A percentile compares a stretch with the other conserved stretches of the same genome.
These are phyloP conservation scores for Xylota sylvarum DNA, from an alignment of 2,888 invertebrate genomes.

Conservation along the genomic window DNA sequence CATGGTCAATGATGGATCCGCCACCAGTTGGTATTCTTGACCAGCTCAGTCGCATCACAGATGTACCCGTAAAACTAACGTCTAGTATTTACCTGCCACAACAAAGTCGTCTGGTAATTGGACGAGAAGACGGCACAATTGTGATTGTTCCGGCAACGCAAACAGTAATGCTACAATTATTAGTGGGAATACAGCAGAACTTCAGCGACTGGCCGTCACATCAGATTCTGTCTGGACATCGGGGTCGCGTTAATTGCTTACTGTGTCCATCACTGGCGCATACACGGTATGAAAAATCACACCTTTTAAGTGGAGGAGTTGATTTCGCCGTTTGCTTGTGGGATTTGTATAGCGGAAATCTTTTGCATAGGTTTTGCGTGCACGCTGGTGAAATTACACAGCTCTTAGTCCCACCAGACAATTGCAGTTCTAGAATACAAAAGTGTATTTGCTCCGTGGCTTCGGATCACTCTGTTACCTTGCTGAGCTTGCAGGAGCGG, in stretches of 20 bases:
- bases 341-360: conserved; percentile 95
- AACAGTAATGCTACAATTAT: conserved; percentile 95
- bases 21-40: conserved; percentile 96
- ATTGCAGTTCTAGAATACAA: conserved; percentile 94
- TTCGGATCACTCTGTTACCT: conserved; percentile 98
- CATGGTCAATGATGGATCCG: conserved; percentile 95
- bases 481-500: conserved; percentile 93
- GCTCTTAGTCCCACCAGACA: conserved; percentile 96
- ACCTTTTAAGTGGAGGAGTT: conserved; percentile 97
- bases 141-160: conserved; percentile 98
- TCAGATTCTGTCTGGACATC: conserved; percentile 94
- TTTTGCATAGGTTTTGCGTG: conserved; percentile 97
- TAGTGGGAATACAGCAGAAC: conserved; percentile 93
- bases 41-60: conserved; percentile 92
- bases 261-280: conserved; percentile 97
- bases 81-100: conserved; percentile 97
- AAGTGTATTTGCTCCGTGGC: conserved; percentile 98
- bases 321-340: conserved; percentile 98
- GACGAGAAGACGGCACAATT: conserved; percentile 97
- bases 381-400: conserved; percentile 99
- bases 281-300: conserved; percentile 92
- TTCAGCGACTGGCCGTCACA: conserved; percentile 94
- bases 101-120: conserved; percentile 97
- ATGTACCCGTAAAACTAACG: conserved; percentile 92
- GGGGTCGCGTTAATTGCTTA: conserved; percentile 96